These are phyloP conservation scores for Spongia lamella DNA, from an alignment of 37 sponge, comb jelly and placozoan species.

Conservation along the genomic window DNA sequence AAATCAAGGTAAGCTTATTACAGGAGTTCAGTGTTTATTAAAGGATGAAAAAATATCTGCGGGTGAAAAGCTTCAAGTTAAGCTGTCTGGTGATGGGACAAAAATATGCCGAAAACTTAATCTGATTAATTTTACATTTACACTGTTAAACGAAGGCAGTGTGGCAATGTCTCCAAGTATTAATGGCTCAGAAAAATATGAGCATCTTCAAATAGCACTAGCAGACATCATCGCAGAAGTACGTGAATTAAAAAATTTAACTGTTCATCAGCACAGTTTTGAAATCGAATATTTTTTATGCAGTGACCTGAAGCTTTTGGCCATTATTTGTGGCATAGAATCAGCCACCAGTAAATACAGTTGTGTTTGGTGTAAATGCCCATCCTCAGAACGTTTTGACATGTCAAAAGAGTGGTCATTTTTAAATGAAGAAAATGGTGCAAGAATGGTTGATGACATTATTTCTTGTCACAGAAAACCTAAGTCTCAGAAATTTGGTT, in stretches of 20 bases:
- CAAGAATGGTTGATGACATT: conserved; percentile 24
- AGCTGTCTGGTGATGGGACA: conserved; percentile 52
- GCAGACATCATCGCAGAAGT: conserved; percentile 22
- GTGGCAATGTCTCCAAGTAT: conserved; percentile 1
- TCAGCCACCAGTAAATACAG: conserved; percentile 3
- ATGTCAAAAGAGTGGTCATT: conserved; percentile 20
- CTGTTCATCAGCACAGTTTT: neutral
- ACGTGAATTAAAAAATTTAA: neutral
- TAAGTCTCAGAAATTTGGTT: no score
- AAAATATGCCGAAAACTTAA: conserved; percentile 9
- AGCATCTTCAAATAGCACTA: neutral
- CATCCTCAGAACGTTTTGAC: conserved; percentile 1
- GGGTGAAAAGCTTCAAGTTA: conserved; percentile 2
- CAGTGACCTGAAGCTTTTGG: conserved; percentile 40
- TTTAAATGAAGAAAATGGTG: conserved; percentile 13
- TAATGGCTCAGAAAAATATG: conserved; percentile 27
- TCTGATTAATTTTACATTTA: conserved; percentile 32
- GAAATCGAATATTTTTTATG: conserved; percentile 22
- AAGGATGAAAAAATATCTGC: neutral
- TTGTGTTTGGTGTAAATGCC: conserved; percentile 43
- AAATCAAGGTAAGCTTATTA: neutral
- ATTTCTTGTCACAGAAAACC: no score
- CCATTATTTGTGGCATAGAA: conserved; percentile 11
- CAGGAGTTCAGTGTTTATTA: neutral
- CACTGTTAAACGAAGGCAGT: conserved; percentile 28